Evolutionary conservation across 2,113 vertebrate species (phyloP).

Genomic region (Phocoena sinus): DNA sequence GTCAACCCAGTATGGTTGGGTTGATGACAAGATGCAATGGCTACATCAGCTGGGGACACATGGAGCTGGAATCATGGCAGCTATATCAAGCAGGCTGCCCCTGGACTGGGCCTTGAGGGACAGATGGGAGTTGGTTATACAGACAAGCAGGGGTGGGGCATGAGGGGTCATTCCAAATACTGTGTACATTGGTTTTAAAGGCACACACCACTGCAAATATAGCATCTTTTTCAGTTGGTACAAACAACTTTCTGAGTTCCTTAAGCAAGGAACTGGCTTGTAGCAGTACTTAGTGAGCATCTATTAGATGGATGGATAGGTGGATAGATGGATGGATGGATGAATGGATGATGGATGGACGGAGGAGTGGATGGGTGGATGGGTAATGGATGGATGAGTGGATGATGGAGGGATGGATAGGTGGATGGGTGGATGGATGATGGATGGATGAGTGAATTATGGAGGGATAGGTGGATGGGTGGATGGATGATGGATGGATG

Average conservation of each 20-base stretch:
- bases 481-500: too few species aligned
- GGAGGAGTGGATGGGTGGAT: too few species aligned
- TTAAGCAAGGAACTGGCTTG: background rate
- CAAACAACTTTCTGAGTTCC: background rate
- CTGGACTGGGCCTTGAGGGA: background rate
- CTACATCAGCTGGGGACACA: background rate
- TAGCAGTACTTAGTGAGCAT: background rate
- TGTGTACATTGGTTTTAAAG: background rate
- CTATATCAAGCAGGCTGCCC: fast-evolving
- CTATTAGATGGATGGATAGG: background rate
- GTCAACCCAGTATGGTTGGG: background rate
- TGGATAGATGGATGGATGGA: background rate
- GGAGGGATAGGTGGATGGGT: background rate
- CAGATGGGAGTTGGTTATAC: background rate
- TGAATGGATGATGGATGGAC: background rate
- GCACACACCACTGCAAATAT: background rate
- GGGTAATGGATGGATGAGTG: too few species aligned
- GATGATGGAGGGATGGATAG: background rate
- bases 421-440: too few species aligned
- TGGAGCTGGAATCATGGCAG: fast-evolving
- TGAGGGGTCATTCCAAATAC: background rate
- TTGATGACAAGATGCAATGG: background rate
- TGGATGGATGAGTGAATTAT: background rate
- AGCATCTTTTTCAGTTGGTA: background rate
- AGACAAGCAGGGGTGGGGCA: background rate